phyloP scores from a whole-genome alignment of 1,140 invertebrate genomes.

The Sarcophaga bullata region DNA sequence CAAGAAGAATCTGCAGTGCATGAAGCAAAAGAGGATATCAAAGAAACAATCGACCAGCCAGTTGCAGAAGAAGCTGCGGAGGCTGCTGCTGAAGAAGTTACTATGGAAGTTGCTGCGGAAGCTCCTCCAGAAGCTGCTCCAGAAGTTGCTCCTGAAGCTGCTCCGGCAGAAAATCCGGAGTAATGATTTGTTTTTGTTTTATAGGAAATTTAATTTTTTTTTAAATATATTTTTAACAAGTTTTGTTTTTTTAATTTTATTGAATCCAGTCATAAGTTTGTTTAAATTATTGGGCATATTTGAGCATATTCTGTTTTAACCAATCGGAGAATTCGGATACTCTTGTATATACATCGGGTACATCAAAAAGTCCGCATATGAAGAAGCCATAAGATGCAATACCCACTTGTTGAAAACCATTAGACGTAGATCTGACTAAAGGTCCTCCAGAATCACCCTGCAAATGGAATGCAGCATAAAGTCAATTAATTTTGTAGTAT shows the following conservation, averaged over 20 bases:
- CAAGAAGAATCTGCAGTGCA: neutral
- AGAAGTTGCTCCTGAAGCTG: slow-evolving; percentile 27
- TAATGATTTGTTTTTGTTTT: neutral
- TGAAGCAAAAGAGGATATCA: no score
- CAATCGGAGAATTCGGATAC: slow-evolving; percentile 67
- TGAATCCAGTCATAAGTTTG: no score
- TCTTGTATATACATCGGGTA: slow-evolving; percentile 71
- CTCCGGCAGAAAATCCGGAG: neutral
- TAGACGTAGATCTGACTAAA: slow-evolving; percentile 59
- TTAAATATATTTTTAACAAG: no score
- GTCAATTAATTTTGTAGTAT: no score
- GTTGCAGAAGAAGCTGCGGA: neutral
- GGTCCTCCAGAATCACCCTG: slow-evolving; percentile 82
- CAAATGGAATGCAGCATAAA: neutral
- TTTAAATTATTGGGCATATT: neutral
- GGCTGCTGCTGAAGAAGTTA: neutral
- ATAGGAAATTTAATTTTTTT: no score
- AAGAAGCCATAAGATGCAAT: slow-evolving; percentile 76
- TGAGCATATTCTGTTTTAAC: slow-evolving; percentile 53
- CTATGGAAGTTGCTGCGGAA: slow-evolving; percentile 18
- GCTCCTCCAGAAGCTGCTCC: neutral
- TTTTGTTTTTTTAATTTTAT: no score
- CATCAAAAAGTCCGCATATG: slow-evolving; percentile 66
- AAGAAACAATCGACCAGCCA: neutral
- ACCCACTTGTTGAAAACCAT: slow-evolving; percentile 68